These are phyloP conservation scores for Agonopterix alstromeriana DNA, from an alignment of 2,888 invertebrate species.

Conservation along the genomic window DNA sequence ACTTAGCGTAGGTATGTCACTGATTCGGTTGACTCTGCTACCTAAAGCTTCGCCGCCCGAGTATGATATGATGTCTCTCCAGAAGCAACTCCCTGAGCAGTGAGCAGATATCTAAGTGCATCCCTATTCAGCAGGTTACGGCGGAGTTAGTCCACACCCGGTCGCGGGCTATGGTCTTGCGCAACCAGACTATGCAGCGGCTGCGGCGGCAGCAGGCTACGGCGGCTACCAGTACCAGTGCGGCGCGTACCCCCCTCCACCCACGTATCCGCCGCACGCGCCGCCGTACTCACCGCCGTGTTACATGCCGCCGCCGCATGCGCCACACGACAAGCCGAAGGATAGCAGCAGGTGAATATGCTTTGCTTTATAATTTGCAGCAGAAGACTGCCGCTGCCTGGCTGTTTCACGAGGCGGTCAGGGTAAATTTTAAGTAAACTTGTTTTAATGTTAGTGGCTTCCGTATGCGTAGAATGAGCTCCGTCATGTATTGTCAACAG, in stretches of 20 bases:
- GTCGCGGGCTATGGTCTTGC: conserved; percentile 85
- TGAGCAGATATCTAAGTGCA: background rate
- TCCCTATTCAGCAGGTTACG: conserved; percentile 79
- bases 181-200: conserved; percentile 88
- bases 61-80: too few relatives aligned
- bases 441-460: too few relatives aligned
- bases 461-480: too few relatives aligned
- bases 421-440: too few relatives aligned
- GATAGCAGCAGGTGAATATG: conserved; percentile 83
- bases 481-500: too few relatives aligned
- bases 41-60: too few relatives aligned
- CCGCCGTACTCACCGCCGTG: conserved; percentile 89
- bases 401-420: too few relatives aligned
- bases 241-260: conserved; percentile 78
- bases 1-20: too few relatives aligned
- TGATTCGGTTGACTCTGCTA: too few relatives aligned
- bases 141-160: conserved; percentile 89
- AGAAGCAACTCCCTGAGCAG: too few relatives aligned
- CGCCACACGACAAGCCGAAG: conserved; percentile 87
- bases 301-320: conserved; percentile 92
- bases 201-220: conserved; percentile 81
- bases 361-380: too few relatives aligned
- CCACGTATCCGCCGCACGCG: conserved; percentile 80
- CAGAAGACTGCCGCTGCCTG: too few relatives aligned
- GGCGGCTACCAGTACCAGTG: conserved; percentile 77